phyloP scores from a whole-genome alignment of 35 echinoderm and acorn worm species.

The Amphiura filiformis region DNA sequence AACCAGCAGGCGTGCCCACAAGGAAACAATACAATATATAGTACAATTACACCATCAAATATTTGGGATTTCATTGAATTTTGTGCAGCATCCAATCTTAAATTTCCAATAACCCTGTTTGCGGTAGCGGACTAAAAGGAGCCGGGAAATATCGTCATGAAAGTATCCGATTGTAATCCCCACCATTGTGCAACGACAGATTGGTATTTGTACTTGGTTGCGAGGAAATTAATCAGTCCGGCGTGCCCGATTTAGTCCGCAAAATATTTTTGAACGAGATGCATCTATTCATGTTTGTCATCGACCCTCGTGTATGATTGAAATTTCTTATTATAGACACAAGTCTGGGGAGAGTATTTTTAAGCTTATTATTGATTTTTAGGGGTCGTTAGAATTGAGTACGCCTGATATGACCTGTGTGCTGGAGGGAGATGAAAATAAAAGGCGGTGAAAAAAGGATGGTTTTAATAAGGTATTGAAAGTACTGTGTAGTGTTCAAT shows the following conservation, averaged over 20 bases:
- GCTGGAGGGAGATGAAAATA: neutral
- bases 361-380: neutral
- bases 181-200: neutral
- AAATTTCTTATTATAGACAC: neutral
- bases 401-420: neutral
- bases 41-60: neutral
- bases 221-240: neutral
- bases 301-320: neutral
- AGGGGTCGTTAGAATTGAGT: neutral
- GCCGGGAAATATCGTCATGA: neutral
- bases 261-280: neutral
- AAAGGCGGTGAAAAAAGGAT: neutral
- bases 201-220: conserved; percentile 4
- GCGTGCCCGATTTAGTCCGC: neutral
- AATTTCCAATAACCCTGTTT: neutral
- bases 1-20: too few relatives aligned
- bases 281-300: neutral
- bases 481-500: neutral
- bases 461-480: neutral
- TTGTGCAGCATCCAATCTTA: neutral
- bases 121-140: neutral
- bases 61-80: neutral
- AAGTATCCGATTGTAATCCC: neutral
- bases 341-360: neutral
- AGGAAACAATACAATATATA: too few relatives aligned